Base-by-base conservation (phyloP, 2,113 vertebrate genomes). In the Poeciliopsis prolifica region DNA sequence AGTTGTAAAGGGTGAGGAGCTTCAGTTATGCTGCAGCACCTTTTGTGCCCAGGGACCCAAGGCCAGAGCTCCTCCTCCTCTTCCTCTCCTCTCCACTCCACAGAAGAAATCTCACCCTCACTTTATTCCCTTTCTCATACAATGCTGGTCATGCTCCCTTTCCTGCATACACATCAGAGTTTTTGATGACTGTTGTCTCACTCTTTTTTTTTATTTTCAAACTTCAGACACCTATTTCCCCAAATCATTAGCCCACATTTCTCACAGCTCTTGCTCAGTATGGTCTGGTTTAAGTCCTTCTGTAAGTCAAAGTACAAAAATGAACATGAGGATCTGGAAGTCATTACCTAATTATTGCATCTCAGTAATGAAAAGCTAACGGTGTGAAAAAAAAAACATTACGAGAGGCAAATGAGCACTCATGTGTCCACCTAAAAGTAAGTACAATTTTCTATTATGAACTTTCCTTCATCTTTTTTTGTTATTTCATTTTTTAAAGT, bases 1-100 rank as follows among this genome's bases (percentile, higher is more conserved):
- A 75, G 75, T 67, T 78, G 68, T 66, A 76, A 40, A 70, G 28
- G 74, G 68, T 77, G 70, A 51, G 67, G 42, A 87, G 77, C 75
- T 84, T 80, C 48, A 82, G 72, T 79, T 86, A 60, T 72, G 77
- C 78, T 86, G 87, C 86, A 95, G 95, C 95, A 95, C 95, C 95
- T 95, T 95, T 94, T 94, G 96, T 94, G 94, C 95, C 96, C 95
- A 95, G 96, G 95, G 95, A 95, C 94, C 96, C 96, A 94, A 94
- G 90, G 93, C 91, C 94, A 95, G 70, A 78, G 92, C 94, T 95
- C 95, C 95, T 91, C 92, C 89, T 62, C 81, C 33, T 70, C 77
- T n/a, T n/a, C 29, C 29, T 29, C 81, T 62, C 77, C 73, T 73
- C 69, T 61, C 76, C 80, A 76, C 40, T 30, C 74, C 79, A 40